phyloP scores from a whole-genome alignment of 30 jellyfish, hydroid and myxozoan genomes.

The Turritopsis rubra region DNA sequence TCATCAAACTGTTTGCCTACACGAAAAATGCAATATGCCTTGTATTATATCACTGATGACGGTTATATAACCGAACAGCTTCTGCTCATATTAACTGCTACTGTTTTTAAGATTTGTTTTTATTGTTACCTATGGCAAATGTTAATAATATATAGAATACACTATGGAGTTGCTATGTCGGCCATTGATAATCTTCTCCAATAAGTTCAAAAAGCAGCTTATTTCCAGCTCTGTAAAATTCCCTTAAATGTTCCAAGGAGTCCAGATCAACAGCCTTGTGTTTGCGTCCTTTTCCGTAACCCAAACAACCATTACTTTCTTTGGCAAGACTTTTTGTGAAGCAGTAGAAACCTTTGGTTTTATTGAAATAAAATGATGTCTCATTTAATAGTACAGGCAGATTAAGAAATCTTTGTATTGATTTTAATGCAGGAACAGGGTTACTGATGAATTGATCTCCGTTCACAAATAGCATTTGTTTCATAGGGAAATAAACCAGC shows the following conservation, averaged over 20 bases:
- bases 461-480: constrained; percentile 61
- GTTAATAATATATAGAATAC: too few species aligned
- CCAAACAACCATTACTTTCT: constrained; percentile 36
- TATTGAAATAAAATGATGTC: constrained; percentile 45
- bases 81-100: too few species aligned
- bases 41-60: too few species aligned
- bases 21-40: too few species aligned
- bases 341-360: constrained; percentile 76
- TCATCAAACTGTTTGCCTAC: too few species aligned
- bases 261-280: constrained; percentile 40
- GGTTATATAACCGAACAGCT: too few species aligned
- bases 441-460: constrained; percentile 60
- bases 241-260: constrained; percentile 29
- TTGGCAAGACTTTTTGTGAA: constrained; percentile 1
- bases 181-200: constrained; percentile 65
- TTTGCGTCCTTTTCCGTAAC: constrained; percentile 59
- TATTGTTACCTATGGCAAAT: too few species aligned
- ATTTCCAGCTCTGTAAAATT: constrained; percentile 40
- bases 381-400: constrained; percentile 40
- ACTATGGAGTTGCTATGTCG: too few species aligned
- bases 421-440: constrained; percentile 62
- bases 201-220: constrained; percentile 35
- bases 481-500: constrained; percentile 46
- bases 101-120: too few species aligned
- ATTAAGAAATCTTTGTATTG: constrained; percentile 70